Conservation (phyloP, 2,888 invertebrate genomes). For the Linyphia triangularis region DNA sequence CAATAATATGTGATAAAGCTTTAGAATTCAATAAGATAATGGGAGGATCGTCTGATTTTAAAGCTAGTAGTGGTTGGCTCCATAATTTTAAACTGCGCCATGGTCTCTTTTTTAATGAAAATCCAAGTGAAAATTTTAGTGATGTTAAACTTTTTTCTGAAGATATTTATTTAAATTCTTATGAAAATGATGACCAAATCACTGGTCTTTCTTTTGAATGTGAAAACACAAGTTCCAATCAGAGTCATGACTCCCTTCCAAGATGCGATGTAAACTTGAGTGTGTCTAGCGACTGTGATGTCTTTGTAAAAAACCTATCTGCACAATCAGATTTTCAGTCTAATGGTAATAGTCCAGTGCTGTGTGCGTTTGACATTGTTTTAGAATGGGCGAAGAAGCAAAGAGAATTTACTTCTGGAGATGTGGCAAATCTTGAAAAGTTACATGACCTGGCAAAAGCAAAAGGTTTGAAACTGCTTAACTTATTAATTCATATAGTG, state of each 20-base stretch:
- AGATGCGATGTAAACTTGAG: conserved; percentile 31
- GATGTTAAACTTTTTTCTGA: neutral
- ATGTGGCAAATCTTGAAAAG: conserved; percentile 34
- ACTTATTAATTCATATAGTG: neutral
- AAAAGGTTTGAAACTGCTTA: conserved; percentile 33
- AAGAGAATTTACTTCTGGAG: conserved; percentile 1
- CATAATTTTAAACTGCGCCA: conserved; percentile 70
- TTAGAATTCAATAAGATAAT: conserved; percentile 48
- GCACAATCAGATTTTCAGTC: neutral
- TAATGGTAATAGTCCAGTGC: neutral
- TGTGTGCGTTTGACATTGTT: conserved; percentile 31
- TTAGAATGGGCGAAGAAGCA: conserved; percentile 11
- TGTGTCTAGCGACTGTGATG: neutral
- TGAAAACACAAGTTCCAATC: neutral
- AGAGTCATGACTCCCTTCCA: neutral
- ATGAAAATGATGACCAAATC: neutral
- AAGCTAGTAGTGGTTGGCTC: conserved; percentile 73
- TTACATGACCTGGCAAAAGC: conserved; percentile 10
- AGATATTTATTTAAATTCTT: conserved; percentile 3
- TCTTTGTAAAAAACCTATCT: neutral
- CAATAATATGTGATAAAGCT: conserved; percentile 65
- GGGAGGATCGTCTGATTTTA: conserved; percentile 60
- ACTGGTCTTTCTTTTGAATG: neutral
- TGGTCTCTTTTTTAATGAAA: conserved; percentile 29
- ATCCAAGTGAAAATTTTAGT: neutral